phyloP scores from a whole-genome alignment of 2,797 vertebrate species.

The Hydrolagus colliei region DNA sequence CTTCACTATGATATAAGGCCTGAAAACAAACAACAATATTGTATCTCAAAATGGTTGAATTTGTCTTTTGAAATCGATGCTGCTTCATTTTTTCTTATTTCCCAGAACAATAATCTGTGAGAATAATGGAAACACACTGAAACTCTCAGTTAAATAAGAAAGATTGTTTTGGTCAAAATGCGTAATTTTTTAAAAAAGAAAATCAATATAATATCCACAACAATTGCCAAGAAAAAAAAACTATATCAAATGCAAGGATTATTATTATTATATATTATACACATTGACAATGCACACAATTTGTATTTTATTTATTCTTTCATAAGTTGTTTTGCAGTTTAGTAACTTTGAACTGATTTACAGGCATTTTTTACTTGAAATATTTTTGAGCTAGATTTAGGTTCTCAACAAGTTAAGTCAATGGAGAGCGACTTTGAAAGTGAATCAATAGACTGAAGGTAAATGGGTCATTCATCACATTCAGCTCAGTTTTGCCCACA shows the following conservation, averaged over 20 bases:
- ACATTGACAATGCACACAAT: too few species aligned
- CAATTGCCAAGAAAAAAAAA: neutral
- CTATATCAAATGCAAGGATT: neutral
- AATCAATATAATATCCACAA: neutral
- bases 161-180: too few species aligned
- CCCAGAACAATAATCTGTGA: neutral
- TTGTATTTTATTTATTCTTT: too few species aligned
- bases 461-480: too few species aligned
- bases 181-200: too few species aligned
- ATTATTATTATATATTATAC: neutral
- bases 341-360: too few species aligned
- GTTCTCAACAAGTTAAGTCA: neutral
- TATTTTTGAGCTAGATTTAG: neutral
- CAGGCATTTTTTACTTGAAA: neutral
- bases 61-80: too few species aligned
- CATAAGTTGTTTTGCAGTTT: too few species aligned
- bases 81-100: too few species aligned
- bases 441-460: too few species aligned
- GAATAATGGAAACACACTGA: neutral
- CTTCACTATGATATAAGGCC: conserved; percentile 96
- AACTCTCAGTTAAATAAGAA: neutral
- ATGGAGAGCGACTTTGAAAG: neutral
- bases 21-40: conserved; percentile 42
- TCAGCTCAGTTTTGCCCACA: too few species aligned
- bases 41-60: neutral